Base-by-base conservation (phyloP, 1,140 invertebrate genomes). In the Penaeus japonicus region DNA sequence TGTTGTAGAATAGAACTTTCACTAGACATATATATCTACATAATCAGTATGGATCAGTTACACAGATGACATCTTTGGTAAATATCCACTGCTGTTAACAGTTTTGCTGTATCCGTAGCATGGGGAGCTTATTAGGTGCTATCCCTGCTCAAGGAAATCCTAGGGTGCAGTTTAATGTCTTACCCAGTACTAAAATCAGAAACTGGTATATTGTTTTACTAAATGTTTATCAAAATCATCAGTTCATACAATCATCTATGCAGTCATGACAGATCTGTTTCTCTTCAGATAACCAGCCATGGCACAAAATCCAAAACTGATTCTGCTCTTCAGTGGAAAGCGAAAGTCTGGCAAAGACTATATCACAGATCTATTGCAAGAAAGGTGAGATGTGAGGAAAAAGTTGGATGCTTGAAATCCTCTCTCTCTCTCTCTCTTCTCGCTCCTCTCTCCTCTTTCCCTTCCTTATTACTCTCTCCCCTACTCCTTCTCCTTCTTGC, bases 291-390 rank as follows among this genome's bases (percentile, higher is more conserved):
- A 24, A 4, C n/a, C 17, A 62, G 24, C 39, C 55, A 90, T 90
- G 89, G 5, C 70, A 4, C 12, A 47, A 12, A 78, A 79, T 83
- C 93, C 93, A 0, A 90, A 89, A 39, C 84, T 92, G 32, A 90
- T 94, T 18, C 84, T 94, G 17, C 90, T 94, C 55, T 91, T 94
- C 35, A 94, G 92, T 91, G 94, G 94, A 20, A 94, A 94, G 90
- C 89, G 94, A 88, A 94, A 94, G 91, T 93, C 92, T 70, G 94
- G 94, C 24, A 94, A 94, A 91, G 94, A 94, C 90, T 94, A 91
- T 91, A 90, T 94, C n/a, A 91, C 93, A 85, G 91, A 93, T n/a
- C 73, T 92, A 22, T 84, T 94, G 18, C 87, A 91, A 81, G 85
- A 91, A 57, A 92, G 90, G 92, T 90, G 24, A 84, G 87, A 70